These are phyloP conservation scores for Tapirus indicus DNA, from an alignment of 2,797 vertebrate genomes.

Conservation along the genomic window DNA sequence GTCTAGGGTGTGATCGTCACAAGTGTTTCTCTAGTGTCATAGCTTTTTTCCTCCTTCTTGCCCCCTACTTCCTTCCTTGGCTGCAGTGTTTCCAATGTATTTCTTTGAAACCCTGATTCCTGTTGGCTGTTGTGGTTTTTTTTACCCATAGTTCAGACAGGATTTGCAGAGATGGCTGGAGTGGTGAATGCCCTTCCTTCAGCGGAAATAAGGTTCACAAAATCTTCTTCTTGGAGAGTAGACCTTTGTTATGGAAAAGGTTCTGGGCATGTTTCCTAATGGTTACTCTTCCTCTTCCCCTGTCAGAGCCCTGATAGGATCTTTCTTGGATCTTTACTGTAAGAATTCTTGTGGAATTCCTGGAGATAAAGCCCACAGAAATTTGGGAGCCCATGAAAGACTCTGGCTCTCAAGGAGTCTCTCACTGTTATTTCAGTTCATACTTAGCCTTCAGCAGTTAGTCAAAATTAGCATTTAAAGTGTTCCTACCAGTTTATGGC, in stretches of 20 bases:
- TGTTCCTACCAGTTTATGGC: neutral
- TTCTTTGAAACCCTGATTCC: neutral
- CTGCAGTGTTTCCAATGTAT: neutral
- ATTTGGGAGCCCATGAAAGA: neutral
- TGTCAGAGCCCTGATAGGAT: neutral
- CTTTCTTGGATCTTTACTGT: neutral
- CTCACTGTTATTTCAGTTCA: neutral
- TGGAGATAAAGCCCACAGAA: neutral
- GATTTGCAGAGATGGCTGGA: neutral
- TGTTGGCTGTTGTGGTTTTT: neutral
- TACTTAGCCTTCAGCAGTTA: neutral
- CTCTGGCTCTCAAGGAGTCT: too few species aligned
- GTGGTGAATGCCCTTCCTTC: neutral
- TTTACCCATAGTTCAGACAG: neutral
- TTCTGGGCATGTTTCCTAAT: neutral
- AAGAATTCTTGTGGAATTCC: neutral
- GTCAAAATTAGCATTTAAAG: neutral
- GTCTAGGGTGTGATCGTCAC: neutral
- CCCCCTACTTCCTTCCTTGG: neutral
- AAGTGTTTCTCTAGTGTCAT: neutral
- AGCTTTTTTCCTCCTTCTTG: rapidly evolving
- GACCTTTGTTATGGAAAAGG: neutral
- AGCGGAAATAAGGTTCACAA: neutral
- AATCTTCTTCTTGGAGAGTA: neutral
- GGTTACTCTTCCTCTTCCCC: neutral